Evolutionary conservation across 2,113 vertebrate genomes (phyloP).

Genomic region (Sylvietta virens): DNA sequence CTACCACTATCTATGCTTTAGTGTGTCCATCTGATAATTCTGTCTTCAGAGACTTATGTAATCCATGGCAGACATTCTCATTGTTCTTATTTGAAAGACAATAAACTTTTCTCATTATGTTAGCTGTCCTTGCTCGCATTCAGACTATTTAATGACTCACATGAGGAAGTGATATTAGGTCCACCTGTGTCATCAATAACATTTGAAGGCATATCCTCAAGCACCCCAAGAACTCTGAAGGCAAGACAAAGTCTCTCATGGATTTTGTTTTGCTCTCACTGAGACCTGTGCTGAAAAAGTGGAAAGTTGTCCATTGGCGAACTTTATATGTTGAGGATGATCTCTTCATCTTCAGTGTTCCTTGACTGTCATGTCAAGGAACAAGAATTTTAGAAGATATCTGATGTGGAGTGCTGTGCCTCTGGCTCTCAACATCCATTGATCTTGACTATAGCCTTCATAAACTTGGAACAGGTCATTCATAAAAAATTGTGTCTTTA

Average conservation of each 20-base stretch:
- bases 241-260: not conserved
- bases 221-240: not conserved
- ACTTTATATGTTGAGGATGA: not conserved
- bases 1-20: not conserved
- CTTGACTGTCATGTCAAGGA: not conserved
- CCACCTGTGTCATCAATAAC: not conserved
- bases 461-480: not conserved
- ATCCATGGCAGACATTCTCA: not conserved
- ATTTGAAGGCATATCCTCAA: not conserved
- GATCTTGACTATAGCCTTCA: not conserved
- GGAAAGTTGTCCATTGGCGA: not conserved
- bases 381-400: not conserved
- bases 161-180: not conserved
- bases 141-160: not conserved
- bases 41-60: not conserved
- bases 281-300: not conserved
- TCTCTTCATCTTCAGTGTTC: not conserved
- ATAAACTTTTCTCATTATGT: not conserved
- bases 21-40: not conserved
- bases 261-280: not conserved
- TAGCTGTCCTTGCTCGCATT: not conserved
- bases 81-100: not conserved
- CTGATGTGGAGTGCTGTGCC: not conserved
- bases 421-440: not conserved
- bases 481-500: not conserved